Base-by-base conservation (phyloP, 2,113 vertebrate genomes). In the Pipra filicauda region DNA sequence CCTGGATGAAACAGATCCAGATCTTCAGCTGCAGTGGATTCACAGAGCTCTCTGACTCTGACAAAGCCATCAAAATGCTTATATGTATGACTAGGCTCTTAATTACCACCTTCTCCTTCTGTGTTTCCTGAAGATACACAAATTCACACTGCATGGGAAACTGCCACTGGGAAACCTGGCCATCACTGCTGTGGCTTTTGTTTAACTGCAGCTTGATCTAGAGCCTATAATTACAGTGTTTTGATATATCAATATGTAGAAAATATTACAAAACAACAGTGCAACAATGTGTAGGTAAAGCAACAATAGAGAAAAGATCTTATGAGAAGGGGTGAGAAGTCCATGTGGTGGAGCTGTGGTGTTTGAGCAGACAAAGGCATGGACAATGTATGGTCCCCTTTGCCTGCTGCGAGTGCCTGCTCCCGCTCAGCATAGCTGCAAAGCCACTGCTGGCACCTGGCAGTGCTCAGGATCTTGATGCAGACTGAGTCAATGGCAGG, bases 401-500 rank as follows among this genome's bases (percentile, higher is more conserved):
- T 30, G 35, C 8, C 3, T 28, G 30, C 30, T 80, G 4, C 12
- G 19, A 65, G 54, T 31, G 21, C 27, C 33, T 64, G 12, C 33
- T 81, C 26, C 48, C 48, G 26, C 7, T 35, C 35, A 30, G 11
- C 0, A 1, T 21, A 33, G 20, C 26, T 2, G 0, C 15, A 31
- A 62, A 58, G 46, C 9, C 28, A 49, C 23, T 3, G 0, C 13
- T 0, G 5, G 27, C 11, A 39, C 14, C 11, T 54, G 18, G 8
- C 0, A 0, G 9, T 57, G 23, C 31, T 75, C 23, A n/a, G 19
- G 48, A 55, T 30, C 20, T 55, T 0, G 0, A 13, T 1, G 2
- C 31, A 37, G 26, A 30, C 1, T 4, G 23, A 54, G 20, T 7
- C 1, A 0, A 16, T 12, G 18, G 21, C 27, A 61, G 5, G 5